Percentiles rank a stretch among this genome's conserved stretches.
These are phyloP conservation scores for Corvus hawaiiensis DNA, from an alignment of 2,113 vertebrate species.

Conservation along the genomic window DNA sequence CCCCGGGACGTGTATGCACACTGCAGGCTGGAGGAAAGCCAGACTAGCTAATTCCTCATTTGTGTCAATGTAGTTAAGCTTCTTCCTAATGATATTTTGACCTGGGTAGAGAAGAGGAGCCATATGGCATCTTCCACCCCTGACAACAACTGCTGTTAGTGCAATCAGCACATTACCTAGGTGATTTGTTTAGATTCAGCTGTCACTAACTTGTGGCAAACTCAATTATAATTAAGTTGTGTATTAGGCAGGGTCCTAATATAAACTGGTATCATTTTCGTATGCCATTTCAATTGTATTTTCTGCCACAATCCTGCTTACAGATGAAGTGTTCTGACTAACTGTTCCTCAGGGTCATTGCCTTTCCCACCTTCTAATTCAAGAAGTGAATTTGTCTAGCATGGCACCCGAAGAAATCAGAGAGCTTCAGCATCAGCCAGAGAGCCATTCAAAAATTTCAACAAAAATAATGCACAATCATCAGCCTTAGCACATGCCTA, in stretches of 20 bases:
- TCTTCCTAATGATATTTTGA: constrained; percentile 22
- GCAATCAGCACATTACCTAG: not conserved
- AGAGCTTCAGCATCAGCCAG: not conserved
- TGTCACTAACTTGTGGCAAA: not conserved
- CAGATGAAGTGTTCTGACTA: not conserved
- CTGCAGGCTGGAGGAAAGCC: not conserved
- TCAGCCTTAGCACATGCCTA: not conserved
- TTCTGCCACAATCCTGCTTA: not conserved
- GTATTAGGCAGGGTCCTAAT: not conserved
- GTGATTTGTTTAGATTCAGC: constrained; percentile 21
- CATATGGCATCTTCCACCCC: constrained; percentile 16
- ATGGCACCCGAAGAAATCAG: not conserved
- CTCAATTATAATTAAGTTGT: not conserved
- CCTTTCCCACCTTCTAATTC: not conserved
- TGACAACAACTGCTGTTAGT: constrained; percentile 12
- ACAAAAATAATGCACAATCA: not conserved
- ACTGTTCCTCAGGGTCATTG: not conserved
- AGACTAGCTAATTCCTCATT: not conserved
- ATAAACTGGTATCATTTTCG: not conserved
- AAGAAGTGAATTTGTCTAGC: not conserved
- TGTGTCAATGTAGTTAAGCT: not conserved
- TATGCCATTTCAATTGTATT: not conserved
- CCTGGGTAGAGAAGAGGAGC: constrained; percentile 10
- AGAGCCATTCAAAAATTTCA: not conserved
- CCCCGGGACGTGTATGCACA: rapidly evolving